Evolutionary conservation across 1,140 invertebrate genomes (phyloP), one percentile per base, ranked within the genome.

Genomic region (Subanguina moxae): DNA sequence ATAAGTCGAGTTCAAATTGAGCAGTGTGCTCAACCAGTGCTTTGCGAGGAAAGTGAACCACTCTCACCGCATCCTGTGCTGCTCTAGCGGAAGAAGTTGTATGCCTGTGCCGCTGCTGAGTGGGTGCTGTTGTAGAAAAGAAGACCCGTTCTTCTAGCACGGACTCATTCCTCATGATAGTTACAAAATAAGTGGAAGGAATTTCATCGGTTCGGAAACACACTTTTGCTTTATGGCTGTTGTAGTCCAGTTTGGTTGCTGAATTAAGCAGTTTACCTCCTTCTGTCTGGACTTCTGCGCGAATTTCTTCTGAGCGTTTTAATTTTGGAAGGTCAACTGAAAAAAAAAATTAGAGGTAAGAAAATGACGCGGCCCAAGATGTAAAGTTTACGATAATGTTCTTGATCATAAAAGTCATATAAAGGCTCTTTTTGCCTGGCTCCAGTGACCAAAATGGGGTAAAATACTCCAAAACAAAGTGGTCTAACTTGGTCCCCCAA

Each of bases 21-120:
- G 80, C 72, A 23, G 67, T 32, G 32, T 71, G 66, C 46, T 75
- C 78, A 25, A 83, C 72, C 1, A 80, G 66, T 19, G 75, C 75
- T 23, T 45, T 42, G 11, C 75, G 43, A 48, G 45, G 42, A 43
- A 73, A 72, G 32, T 30, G 1, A 28, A 75, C 19, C 23, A 73
- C 11, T n/a, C 42, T 25, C 23, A 73, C 67, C 8, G n/a, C 19
- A 1, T 46, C 19, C 17, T 62, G 30, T 43, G 19, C 27, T 21
- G 58, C 38, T 52, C 48, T 52, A 52, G n/a, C 3, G 1, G 48
- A 52, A 52, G 48, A 8, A 21, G 23, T 52, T 52, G 48, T 52
- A 5, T 52, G n/a, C 48, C 3, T 21, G 23, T 52, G 3, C 43
- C n/a, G n/a, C 32, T 38, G 32, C 11, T 38, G 32, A 38, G 32